Base-by-base conservation (phyloP, 2,888 invertebrate genomes). In the Mythimna ferrago region DNA sequence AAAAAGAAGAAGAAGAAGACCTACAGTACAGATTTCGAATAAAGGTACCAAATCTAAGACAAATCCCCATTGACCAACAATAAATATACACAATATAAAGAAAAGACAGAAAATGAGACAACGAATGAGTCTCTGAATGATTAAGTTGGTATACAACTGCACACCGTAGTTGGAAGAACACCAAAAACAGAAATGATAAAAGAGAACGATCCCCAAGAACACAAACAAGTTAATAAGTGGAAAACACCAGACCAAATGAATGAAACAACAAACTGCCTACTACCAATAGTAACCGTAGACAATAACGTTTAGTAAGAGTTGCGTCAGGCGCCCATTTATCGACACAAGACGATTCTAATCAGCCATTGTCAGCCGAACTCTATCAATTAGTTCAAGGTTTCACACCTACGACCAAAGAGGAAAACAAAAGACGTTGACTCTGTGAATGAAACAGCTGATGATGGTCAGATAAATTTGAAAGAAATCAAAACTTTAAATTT, bases 361-460 rank as follows among this genome's bases (percentile, higher is more conserved):
- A 78, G 70, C 65, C 53, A 83, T 83, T 78, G 74, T 78, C 71
- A 83, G 64, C 26, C 61, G 21, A 71, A 70, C 70, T 73, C 57
- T 61, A 71, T 70, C 71, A 84, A 81, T 83, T 69, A 81, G 81
- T 79, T 76, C 83, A 84, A 85, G 85, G 85, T 51, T 58, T 26
- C 32, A 76, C 78, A 66, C 85, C 84, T 79, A 81, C 76, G 53
- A 53, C 5, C 10, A 44, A 11, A 32, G 14, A 38, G 26, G 38
- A 56, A 38, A 63, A 77, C 64, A 57, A 64, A 61, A 57, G 26
- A 71, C 48, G n/a, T 48, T 44, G 35, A 38, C 11, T 19, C 6
- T 21, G 21, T 51, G 32, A 76, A 69, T 35, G 56, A 26, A 76
- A 62, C 48, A 56, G 61, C 21, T 76, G 69, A 74, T 16, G 48